Percentiles rank a stretch among this genome's conserved stretches.
These are phyloP conservation scores for Drosophila subobscura DNA, from an alignment of 1,140 invertebrate species.

Conservation along the genomic window DNA sequence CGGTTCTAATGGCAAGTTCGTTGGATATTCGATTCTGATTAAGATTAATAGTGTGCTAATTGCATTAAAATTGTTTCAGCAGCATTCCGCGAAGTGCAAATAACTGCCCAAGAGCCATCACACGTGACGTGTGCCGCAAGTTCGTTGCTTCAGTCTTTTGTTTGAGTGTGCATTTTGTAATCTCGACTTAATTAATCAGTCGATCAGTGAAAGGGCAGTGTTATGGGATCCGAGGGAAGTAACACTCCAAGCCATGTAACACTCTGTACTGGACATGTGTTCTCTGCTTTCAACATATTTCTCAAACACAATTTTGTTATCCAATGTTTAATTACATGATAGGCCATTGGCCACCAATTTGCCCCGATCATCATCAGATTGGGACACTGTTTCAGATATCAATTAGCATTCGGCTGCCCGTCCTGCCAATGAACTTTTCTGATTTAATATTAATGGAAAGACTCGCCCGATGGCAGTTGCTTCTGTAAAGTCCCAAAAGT, in stretches of 20 bases:
- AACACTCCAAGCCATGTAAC: no score
- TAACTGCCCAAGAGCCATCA: slow-evolving; percentile 25
- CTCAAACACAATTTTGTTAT: slow-evolving; percentile 29
- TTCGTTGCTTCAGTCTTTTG: slow-evolving; percentile 79
- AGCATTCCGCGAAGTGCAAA: slow-evolving; percentile 19
- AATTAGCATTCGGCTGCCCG: slow-evolving; percentile 20
- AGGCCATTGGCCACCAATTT: slow-evolving; percentile 49
- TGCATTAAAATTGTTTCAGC: slow-evolving; percentile 53
- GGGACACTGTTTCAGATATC: slow-evolving; percentile 35
- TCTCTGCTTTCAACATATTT: slow-evolving; percentile 18
- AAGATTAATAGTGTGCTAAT: slow-evolving; percentile 75
- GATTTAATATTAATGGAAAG: slow-evolving; percentile 41
- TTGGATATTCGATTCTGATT: slow-evolving; percentile 46
- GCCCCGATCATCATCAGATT: slow-evolving; percentile 49
- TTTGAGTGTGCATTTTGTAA: slow-evolving; percentile 31
- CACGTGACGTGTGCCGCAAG: slow-evolving; percentile 42
- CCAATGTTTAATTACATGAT: slow-evolving; percentile 43
- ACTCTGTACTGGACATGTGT: background rate
- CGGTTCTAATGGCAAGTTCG: slow-evolving; percentile 40
- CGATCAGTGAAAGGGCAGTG: background rate
- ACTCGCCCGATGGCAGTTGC: slow-evolving; percentile 19
- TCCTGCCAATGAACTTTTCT: slow-evolving; percentile 42
- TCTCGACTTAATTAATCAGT: slow-evolving; percentile 53
- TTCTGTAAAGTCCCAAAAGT: slow-evolving; percentile 38
- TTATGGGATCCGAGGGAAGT: no score